Evolutionary conservation across 2,888 invertebrate genomes (phyloP), one percentile per base, ranked within the genome.

Genomic region (Temnothorax ravouxi): DNA sequence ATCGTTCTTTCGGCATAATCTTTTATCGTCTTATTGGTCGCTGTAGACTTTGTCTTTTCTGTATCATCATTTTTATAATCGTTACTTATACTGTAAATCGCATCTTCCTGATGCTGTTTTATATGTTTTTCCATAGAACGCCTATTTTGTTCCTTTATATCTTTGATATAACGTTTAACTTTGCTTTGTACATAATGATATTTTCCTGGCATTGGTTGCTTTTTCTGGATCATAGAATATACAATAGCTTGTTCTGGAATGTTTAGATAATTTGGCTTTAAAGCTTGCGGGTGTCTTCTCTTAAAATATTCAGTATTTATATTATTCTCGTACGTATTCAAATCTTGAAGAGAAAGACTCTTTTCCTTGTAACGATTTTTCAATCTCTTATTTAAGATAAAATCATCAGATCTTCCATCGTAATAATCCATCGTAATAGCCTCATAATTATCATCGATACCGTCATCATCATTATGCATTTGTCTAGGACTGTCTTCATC

Each of bases 271-370:
- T 85, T 87, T 5, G 81, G 50, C 34, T 77, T 79, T n/a, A 81
- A 72, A 38, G 80, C 62, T 82, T 88, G 88, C n/a, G 84, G 64
- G 25, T 87, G 44, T 29, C 87, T 83, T 8, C 86, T 90, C 38
- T 67, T 85, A 21, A 47, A 71, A 29, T 69, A 79, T 3, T 18
- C 47, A 8, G 25, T 9, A 29, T 64, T 71, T 38, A n/a, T 2
- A 79, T 80, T 83, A 13, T 77, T 82, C 15, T 85, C 87, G 25
- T 85, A 88, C 18, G 67, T 77, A 79, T 82, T 92, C 34, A 95
- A 84, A 85, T 95, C 94, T 87, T 94, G 93, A n/a, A 94, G 88
- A 41, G 94, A 95, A 61, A 91, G 86, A 85, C 94, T 94, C 25
- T 93, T 92, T 83, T 93, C 91, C 87, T 92, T 93, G 29, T 89